phyloP scores from a whole-genome alignment of 2,797 vertebrate genomes.

The Diceros bicornis region DNA sequence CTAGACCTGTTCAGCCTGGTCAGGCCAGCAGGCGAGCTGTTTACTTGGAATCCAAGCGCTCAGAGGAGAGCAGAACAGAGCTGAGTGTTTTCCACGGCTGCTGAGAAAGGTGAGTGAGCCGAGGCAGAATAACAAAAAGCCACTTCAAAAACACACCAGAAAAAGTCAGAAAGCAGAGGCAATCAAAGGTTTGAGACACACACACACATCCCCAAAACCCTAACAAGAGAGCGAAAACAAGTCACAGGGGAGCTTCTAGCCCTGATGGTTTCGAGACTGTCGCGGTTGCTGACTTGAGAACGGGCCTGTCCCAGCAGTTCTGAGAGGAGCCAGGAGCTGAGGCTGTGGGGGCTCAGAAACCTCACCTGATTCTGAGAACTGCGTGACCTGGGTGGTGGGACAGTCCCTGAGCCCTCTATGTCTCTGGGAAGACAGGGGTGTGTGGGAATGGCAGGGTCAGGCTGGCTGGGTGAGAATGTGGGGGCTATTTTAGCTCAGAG shows the following conservation, averaged over 20 bases:
- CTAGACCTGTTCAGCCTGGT: not conserved
- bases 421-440: conserved; percentile 71
- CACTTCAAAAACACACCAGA: conserved; percentile 89
- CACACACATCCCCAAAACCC: not conserved
- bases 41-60: conserved; percentile 56
- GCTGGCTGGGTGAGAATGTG: not conserved
- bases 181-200: conserved; percentile 74
- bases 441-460: conserved; percentile 40
- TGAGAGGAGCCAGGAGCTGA: conserved; percentile 63
- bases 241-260: conserved; percentile 66
- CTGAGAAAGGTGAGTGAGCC: conserved; percentile 60
- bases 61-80: not conserved
- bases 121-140: conserved; percentile 84
- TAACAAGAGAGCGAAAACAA: conserved; percentile 84
- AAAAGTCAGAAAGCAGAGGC: conserved; percentile 76
- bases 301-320: conserved; percentile 80
- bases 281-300: conserved; percentile 78
- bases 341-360: conserved; percentile 78
- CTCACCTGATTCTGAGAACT: conserved; percentile 82
- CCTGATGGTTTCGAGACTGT: conserved; percentile 68
- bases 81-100: conserved; percentile 77
- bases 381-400: conserved; percentile 65
- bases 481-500: not conserved
- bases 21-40: conserved; percentile 8
- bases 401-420: conserved; percentile 63